phyloP scores from a whole-genome alignment of 1,140 invertebrate genomes.

The Polypedilum pembai region DNA sequence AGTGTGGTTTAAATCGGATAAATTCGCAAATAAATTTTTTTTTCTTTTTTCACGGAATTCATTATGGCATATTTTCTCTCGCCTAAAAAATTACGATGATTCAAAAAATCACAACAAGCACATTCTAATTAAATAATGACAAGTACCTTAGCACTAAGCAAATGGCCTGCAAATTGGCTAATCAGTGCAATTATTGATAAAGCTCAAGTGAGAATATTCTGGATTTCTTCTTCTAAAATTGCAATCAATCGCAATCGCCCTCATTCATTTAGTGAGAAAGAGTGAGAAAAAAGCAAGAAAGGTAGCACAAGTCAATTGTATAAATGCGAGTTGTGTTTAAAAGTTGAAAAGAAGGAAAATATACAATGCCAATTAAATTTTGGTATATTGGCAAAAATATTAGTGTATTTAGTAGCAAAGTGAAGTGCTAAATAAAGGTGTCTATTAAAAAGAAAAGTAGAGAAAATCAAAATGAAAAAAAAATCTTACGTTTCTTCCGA shows the following conservation, averaged over 20 bases:
- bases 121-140: not conserved
- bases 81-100: not conserved
- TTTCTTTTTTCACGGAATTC: slow-evolving; percentile 16
- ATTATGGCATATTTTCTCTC: slow-evolving; percentile 17
- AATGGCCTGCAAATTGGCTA: not conserved
- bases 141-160: not conserved
- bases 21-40: not conserved
- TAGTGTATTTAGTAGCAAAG: not conserved
- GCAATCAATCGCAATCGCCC: not conserved
- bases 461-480: not conserved
- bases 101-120: not conserved
- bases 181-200: not conserved
- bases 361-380: not conserved
- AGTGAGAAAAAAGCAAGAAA: not conserved
- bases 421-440: slow-evolving; percentile 2
- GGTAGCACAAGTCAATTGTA: not conserved
- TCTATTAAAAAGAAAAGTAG: not conserved
- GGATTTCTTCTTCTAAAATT: not conserved
- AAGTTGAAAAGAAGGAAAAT: not conserved
- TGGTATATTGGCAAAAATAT: not conserved
- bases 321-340: not conserved
- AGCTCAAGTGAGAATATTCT: not conserved
- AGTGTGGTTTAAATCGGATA: not conserved
- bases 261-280: not conserved
- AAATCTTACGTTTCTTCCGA: not conserved